Base-by-base conservation (phyloP, 2,113 vertebrate species). In the Struthio camelus region DNA sequence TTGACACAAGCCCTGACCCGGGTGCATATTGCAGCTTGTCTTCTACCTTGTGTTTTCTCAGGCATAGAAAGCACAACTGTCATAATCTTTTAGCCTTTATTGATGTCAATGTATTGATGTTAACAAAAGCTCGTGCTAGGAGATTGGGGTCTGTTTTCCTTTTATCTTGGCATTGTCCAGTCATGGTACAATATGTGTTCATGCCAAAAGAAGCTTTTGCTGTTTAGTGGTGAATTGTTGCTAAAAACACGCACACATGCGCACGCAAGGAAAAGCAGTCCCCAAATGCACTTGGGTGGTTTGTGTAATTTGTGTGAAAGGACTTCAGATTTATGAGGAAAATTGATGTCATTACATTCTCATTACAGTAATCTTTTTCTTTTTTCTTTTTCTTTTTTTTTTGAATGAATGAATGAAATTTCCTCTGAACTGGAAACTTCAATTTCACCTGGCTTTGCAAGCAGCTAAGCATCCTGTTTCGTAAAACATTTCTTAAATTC, bases 1-100 rank as follows among this genome's bases (percentile, higher is more conserved):
- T 12, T 94, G 90, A 88, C 80, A 90, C 42, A 58, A 85, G 54
- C 36, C 34, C 90, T 97, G 90, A 97, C 73, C 90, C 72, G 96
- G 69, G 93, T 88, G 50, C 32, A 91, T 53, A 92, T 76, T 90
- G 80, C 53, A 89, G 64, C 59, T 96, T 94, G 42, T 64, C 75
- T 89, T 92, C 64, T 77, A 38, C 61, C 82, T 95, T 89, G 67
- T 90, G 58, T 19, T 42, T 93, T 92, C 85, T 76, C 73, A 65
- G 40, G 16, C 42, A 87, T 48, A 79, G 89, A 94, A 66, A 93
- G 24, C 54, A 83, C 24, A 90, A 76, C 51, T 79, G 44, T 48
- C 64, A 76, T 83, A 85, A 87, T 95, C 51, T 86, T 94, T 89
- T 54, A 73, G 66, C 72, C 14, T 79, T 70, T 65, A 58, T 44